Conservation (phyloP, 2,888 invertebrate genomes). For the Aphelenchoides bicaudatus region DNA sequence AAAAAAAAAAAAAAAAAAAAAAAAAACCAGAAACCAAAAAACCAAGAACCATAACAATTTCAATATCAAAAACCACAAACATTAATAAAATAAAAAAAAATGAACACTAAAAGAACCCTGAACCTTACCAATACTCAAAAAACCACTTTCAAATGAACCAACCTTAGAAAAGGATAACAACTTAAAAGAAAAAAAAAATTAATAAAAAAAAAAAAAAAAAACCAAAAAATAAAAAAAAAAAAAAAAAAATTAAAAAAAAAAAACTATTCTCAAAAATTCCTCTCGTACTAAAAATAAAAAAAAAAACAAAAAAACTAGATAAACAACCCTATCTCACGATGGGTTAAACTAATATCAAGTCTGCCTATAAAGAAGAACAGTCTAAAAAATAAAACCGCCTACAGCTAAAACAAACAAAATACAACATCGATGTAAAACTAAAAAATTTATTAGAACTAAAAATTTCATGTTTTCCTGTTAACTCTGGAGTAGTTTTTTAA, state of each 20-base stretch:
- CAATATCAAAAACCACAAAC: constrained; percentile 14
- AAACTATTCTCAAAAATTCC: not conserved
- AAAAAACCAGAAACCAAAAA: not conserved
- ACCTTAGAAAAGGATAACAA: not conserved
- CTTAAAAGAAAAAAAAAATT: constrained; percentile 10
- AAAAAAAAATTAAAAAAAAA: not conserved
- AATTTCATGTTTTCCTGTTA: constrained; percentile 53
- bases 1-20: constrained; percentile 1
- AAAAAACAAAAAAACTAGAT: constrained; percentile 42
- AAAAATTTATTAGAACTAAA: constrained; percentile 42
- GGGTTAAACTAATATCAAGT: constrained; percentile 54
- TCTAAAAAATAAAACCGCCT: constrained; percentile 43
- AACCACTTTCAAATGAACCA: constrained; percentile 12
- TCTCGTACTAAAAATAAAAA: constrained; percentile 36
- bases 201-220: constrained; percentile 20
- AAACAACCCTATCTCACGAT: constrained; percentile 53
- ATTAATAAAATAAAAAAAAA: constrained; percentile 28
- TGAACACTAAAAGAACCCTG: constrained; percentile 31
- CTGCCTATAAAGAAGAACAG: constrained; percentile 46
- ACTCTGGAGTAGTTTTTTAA: constrained; percentile 53
- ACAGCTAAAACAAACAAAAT: constrained; percentile 34
- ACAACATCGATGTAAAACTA: constrained; percentile 54
- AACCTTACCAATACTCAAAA: constrained; percentile 7
- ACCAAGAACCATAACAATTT: constrained; percentile 11
- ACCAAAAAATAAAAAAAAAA: constrained; percentile 10